phyloP scores from a whole-genome alignment of 1,140 invertebrate species.

The Scaptomyza graminum region DNA sequence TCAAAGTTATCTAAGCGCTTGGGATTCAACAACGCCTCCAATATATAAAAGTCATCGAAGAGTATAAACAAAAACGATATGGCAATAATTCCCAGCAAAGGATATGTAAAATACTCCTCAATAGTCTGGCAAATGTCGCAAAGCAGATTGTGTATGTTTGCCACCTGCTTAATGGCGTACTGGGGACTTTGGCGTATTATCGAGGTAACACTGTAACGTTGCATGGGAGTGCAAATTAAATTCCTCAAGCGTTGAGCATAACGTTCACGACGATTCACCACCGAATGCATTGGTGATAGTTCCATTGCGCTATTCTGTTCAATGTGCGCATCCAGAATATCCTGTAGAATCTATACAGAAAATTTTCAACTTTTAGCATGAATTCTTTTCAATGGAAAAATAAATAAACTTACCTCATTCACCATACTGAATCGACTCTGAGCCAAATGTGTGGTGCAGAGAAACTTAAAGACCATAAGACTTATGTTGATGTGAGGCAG shows the following conservation, averaged over 20 bases:
- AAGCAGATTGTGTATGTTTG: conserved; percentile 78
- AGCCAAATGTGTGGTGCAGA: conserved; percentile 76
- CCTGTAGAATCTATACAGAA: conserved; percentile 67
- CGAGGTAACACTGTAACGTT: conserved; percentile 75
- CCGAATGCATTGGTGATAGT: conserved; percentile 73
- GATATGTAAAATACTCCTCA: conserved; percentile 82
- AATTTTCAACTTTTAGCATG: neutral
- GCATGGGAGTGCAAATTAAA: conserved; percentile 54
- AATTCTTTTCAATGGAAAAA: too few species aligned
- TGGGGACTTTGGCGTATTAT: conserved; percentile 77
- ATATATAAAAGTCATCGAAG: conserved; percentile 80
- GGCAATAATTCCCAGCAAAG: conserved; percentile 73
- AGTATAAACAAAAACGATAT: conserved; percentile 80
- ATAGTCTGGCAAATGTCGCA: conserved; percentile 80
- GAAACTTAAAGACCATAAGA: conserved; percentile 80
- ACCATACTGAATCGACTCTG: conserved; percentile 74
- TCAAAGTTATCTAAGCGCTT: conserved; percentile 71
- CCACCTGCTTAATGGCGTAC: conserved; percentile 71
- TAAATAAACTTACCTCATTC: conserved; percentile 66
- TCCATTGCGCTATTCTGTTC: conserved; percentile 66
- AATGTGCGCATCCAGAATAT: conserved; percentile 73
- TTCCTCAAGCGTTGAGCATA: conserved; percentile 55
- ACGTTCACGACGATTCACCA: conserved; percentile 55
- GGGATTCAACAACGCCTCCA: conserved; percentile 71
- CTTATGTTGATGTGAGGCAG: conserved; percentile 80